Base-by-base conservation (phyloP, 2,888 invertebrate genomes). In the Macaria notata region DNA sequence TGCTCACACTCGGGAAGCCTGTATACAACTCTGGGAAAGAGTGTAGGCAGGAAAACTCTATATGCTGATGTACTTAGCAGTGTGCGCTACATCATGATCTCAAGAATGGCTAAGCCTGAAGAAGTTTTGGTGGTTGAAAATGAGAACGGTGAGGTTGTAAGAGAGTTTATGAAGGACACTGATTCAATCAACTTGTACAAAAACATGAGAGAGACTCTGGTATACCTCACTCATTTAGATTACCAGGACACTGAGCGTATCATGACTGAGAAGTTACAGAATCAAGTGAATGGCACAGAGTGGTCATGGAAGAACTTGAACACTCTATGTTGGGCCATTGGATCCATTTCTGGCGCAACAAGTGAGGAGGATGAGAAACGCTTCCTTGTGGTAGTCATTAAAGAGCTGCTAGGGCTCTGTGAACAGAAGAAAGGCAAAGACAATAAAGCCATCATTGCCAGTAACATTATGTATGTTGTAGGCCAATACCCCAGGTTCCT, bases 251-350 rank as follows among this genome's bases (percentile, higher is more conserved):
- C 99, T 8, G 99, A 99, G 91, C 93, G 96, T 70, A 99, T 99
- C 63, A 99, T 99, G 99, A 99, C 99, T 56, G 97, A 98, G 74
- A 99, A 99, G 82, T 92, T 99, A 31, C 96, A 98, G 76, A 98
- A 98, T 84, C 99, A 99, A 92, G 99, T 99, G 3, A 98, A 98
- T 89, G 99, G 99, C 4, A 94, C 95, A 36, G 99, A 99, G 85
- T 99, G 99, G 97, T 99, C 99, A 6, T 99, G 99, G 99, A 99
- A 99, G 88, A 99, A 99, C 88, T 93, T 99, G 55, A 99, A 99
- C 81, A 99, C 99, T 48, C 93, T 99, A 41, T 99, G 99, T 82
- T 99, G 99, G 99, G 99, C 99, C 6, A 99, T 99, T 76, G 99
- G 99, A 48, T 98, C 98, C 57, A 99, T 99, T 81, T 98, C 98